Evolutionary conservation across 2,113 vertebrate genomes (phyloP).

Genomic region (Pseudorasbora parva): DNA sequence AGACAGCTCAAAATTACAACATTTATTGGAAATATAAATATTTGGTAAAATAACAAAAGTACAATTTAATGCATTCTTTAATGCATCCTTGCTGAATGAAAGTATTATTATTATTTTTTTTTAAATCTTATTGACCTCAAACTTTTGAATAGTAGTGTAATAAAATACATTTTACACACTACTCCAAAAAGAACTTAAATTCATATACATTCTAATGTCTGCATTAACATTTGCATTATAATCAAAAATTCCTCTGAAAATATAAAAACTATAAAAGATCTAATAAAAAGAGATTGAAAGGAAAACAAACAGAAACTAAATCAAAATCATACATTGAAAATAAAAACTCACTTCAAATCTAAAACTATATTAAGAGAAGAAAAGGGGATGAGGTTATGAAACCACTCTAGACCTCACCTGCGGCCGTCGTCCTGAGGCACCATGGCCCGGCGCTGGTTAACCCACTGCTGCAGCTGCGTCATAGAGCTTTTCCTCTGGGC

Average conservation of each 20-base stretch:
- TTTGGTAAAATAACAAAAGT: not conserved
- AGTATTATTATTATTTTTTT: too few relatives aligned
- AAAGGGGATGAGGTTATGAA: not conserved
- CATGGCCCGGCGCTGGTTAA: slow-evolving; percentile 84
- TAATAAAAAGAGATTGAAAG: not conserved
- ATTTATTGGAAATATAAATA: not conserved
- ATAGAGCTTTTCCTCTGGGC: slow-evolving; percentile 96
- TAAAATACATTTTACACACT: not conserved
- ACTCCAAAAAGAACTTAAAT: not conserved
- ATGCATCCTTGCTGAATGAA: not conserved
- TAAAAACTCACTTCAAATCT: not conserved
- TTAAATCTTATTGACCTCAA: too few relatives aligned
- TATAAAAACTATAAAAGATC: not conserved
- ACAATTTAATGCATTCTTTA: not conserved
- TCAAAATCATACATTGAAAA: not conserved
- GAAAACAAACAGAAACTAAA: not conserved
- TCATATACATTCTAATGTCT: not conserved
- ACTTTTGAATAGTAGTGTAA: too few relatives aligned
- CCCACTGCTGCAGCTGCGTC: slow-evolving; percentile 96
- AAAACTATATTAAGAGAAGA: not conserved
- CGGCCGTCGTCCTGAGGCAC: slow-evolving; percentile 81
- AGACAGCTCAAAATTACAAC: not conserved
- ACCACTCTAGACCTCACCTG: slow-evolving; percentile 75
- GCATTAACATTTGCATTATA: not conserved
- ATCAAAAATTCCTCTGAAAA: not conserved